phyloP scores from a whole-genome alignment of 2,113 vertebrate genomes.

The Mustelus asterias region DNA sequence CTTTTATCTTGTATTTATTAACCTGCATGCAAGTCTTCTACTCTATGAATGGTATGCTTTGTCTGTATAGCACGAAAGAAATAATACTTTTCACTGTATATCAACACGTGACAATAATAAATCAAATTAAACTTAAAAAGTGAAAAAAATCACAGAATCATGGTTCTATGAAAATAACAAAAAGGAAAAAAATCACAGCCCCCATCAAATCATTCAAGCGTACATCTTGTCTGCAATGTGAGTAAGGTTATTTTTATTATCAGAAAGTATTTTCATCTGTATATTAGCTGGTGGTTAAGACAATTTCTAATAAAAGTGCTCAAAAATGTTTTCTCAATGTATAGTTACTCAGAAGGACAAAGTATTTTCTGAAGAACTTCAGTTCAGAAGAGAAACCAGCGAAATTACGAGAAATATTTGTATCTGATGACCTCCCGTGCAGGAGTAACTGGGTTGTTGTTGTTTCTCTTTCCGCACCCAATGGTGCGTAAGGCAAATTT shows the following conservation, averaged over 20 bases:
- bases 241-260: not conserved
- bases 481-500: too few species aligned
- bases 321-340: not conserved
- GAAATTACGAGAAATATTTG: not conserved
- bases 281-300: not conserved
- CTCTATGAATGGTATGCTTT: too few species aligned
- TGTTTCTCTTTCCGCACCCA: too few species aligned
- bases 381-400: not conserved
- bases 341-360: not conserved
- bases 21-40: not conserved
- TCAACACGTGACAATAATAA: too few species aligned
- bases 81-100: too few species aligned
- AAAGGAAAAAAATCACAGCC: not conserved
- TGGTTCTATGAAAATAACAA: not conserved
- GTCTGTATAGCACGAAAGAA: too few species aligned
- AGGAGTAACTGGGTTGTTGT: not conserved
- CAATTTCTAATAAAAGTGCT: not conserved
- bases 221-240: not conserved
- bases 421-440: not conserved
- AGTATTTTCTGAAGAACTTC: not conserved
- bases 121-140: too few species aligned
- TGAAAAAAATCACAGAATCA: too few species aligned
- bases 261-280: not conserved
- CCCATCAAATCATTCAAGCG: not conserved
- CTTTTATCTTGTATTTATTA: not conserved